Evolutionary conservation across 2,888 invertebrate genomes (phyloP).

Genomic region (Nysson spinosus): DNA sequence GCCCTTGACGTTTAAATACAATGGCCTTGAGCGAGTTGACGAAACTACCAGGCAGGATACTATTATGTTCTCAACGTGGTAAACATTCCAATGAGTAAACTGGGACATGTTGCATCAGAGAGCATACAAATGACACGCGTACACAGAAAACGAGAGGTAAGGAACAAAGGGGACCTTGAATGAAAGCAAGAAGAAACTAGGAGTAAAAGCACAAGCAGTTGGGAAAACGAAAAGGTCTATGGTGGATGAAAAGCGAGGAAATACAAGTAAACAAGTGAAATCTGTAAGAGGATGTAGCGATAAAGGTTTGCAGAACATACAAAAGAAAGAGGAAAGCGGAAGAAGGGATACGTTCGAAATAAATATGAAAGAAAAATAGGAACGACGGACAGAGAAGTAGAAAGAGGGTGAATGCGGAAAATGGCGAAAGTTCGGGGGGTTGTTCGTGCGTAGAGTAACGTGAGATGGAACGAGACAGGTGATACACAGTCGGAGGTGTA

Average conservation of each 20-base stretch:
- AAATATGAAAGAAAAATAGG: neutral
- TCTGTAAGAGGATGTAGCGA: neutral
- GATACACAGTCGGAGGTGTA: slow-evolving; percentile 29
- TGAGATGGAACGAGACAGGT: slow-evolving; percentile 5
- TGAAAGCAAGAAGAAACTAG: neutral
- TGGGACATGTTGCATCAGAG: slow-evolving; percentile 4
- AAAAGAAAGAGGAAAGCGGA: neutral
- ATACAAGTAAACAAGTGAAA: neutral
- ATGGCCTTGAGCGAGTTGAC: neutral
- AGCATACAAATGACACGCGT: neutral
- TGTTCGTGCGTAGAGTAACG: neutral
- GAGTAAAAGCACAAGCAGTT: neutral
- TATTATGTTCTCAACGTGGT: neutral
- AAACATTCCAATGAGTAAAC: slow-evolving; percentile 20
- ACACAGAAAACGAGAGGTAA: neutral
- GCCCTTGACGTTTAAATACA: too few relatives aligned
- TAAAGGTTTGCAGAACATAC: too few relatives aligned
- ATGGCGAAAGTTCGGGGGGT: too few relatives aligned
- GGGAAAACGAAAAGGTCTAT: too few relatives aligned
- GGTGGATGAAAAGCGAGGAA: too few relatives aligned
- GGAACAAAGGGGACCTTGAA: neutral
- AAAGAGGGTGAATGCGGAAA: too few relatives aligned
- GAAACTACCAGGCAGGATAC: neutral
- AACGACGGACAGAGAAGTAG: slow-evolving; percentile 4
- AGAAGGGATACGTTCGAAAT: neutral